Base-by-base conservation (phyloP, 2,113 vertebrate genomes). In the Bothrops jararaca region DNA sequence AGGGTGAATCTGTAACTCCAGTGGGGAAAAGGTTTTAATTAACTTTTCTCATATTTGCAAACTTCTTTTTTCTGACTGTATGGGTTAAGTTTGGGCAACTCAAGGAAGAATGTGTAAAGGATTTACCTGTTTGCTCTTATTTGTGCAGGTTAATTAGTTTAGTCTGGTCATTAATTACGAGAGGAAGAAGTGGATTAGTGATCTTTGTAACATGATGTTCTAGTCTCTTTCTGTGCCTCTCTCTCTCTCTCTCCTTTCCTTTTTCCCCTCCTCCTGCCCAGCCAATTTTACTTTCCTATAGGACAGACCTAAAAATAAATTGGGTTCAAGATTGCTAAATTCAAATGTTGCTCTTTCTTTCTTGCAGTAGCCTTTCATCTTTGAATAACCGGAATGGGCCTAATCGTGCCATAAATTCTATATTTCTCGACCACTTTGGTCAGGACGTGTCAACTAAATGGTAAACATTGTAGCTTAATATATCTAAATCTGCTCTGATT, bases 221-320 rank as follows among this genome's bases (percentile, higher is more conserved):
- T 64, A 29, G 26, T 64, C 26, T 64, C 60, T 15, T 1, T 69
- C 1, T n/a, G 11, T 69, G 3, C 23, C 2, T 7, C 9, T 23
- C 56, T 0, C 5, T 57, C 56, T 22, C 56, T 2, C 22, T 0
- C 8, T 10, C 29, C 29, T 5, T 56, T 5, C 5, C 56, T 56
- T 20, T 0, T 0, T 3, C 1, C 12, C 5, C 56, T 57, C 56
- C 5, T 0, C 10, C 1, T 4, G 12, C 0, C 64, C 12, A 42
- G 9, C 34, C 74, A 42, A 80, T 80, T 80, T 80, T 80, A 80
- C 18, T 39, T 42, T 80, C 18, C 18, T 80, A 39, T 3, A 80
- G n/a, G 6, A 39, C 6, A 80, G n/a, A 39, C n/a, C 2, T 74
- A 18, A 34, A 34, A 20, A 39, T 80, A 80, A 80, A 80, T 42